Base-by-base conservation (phyloP, 2,888 invertebrate genomes). In the Margaritifera margaritifera region DNA sequence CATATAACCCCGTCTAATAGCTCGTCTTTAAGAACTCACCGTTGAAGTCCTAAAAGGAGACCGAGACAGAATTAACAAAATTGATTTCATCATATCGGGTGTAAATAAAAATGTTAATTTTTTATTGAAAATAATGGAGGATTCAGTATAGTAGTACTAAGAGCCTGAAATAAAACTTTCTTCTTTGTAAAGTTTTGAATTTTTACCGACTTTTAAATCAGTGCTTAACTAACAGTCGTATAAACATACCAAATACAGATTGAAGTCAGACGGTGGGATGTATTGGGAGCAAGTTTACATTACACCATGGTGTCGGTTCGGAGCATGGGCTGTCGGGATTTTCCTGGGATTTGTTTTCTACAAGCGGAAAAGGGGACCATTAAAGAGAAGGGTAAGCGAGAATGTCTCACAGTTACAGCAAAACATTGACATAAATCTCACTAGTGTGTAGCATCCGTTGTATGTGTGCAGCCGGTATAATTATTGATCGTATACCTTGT, bases 221-320 rank as follows among this genome's bases (percentile, higher is more conserved):
- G 4, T 42, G 42, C 3, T 42, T 42, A 42, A 42, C 42, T 42
- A 15, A 0, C 42, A 3, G 11, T 27, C 25, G 50, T 24, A 50
- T 66, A 27, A 27, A 3, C 27, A 27, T 19, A 50, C 25, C 25
- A n/a, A 27, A 53, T 69, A 5, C 68, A 84, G 83, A 27, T 81
- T 81, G 80, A 69, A 79, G 58, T 77, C 77, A 25, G 80, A 78
- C 51, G 78, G 77, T 27, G 81, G 81, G 5, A 68, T 72, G 20
- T 84, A 80, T 69, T 84, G 84, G 84, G 74, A 80, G 31, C 69
- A 84, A 22, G 83, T 85, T 19, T 91, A 91, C 79, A 87, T 89
- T n/a, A 86, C 87, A 60, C 91, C 91, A 5, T 91, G 90, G 86
- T 86, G 88, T 63, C 83, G 91, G 42, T 88, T 90, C 53, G 86